Evolutionary conservation across 2,113 vertebrate genomes (phyloP).

Genomic region (Lophius piscatorius): DNA sequence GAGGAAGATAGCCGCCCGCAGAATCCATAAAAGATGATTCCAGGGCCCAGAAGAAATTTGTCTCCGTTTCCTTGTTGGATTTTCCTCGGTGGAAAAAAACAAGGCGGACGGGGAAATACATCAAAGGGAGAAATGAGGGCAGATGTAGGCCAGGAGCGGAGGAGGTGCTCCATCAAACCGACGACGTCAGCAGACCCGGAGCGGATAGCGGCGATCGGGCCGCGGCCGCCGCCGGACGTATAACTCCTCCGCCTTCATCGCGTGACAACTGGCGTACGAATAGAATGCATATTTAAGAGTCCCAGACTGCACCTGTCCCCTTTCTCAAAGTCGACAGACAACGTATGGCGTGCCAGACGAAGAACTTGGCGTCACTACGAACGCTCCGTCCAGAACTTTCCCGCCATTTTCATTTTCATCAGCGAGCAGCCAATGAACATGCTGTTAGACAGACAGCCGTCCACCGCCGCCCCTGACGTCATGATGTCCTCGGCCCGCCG

Average conservation of each 20-base stretch:
- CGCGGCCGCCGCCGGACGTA: constrained; percentile 30
- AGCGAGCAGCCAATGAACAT: constrained; percentile 68
- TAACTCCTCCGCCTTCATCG: background rate
- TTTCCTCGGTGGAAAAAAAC: constrained; percentile 27
- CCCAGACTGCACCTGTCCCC: constrained; percentile 3
- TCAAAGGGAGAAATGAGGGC: constrained; percentile 54
- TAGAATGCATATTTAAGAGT: background rate
- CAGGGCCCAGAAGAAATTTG: constrained; percentile 58
- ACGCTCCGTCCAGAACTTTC: too few relatives aligned
- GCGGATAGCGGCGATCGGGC: constrained; percentile 35
- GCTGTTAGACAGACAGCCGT: constrained; percentile 70
- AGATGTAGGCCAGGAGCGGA: constrained; percentile 56
- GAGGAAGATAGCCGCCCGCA: constrained; percentile 38
- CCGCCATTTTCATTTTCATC: constrained; percentile 64
- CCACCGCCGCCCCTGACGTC: constrained; percentile 66
- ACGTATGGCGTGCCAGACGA: constrained; percentile 3
- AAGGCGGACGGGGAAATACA: constrained; percentile 44
- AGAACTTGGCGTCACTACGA: too few relatives aligned
- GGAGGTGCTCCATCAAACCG: constrained; percentile 59
- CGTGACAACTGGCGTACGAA: background rate
- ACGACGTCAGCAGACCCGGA: constrained; percentile 16
- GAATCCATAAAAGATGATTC: constrained; percentile 56
- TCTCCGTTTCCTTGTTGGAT: constrained; percentile 38
- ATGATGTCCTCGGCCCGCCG: constrained; percentile 61
- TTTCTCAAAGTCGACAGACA: constrained; percentile 65